phyloP scores from a whole-genome alignment of 2,797 vertebrate genomes.

The Neopelma chrysocephalum region DNA sequence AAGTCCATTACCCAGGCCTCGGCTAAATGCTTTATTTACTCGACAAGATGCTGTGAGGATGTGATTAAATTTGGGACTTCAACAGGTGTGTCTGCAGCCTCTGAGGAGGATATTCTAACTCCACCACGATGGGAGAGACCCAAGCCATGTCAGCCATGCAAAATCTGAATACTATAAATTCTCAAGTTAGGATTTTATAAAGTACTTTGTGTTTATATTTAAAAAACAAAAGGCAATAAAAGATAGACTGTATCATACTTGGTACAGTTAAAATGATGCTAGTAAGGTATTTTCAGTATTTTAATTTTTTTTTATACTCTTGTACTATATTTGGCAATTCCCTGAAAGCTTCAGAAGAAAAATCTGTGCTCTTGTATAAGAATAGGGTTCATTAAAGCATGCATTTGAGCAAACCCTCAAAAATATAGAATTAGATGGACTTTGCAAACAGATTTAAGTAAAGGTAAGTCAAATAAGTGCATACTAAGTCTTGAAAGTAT shows the following conservation, averaged over 20 bases:
- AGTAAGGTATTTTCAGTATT: background rate
- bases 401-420: background rate
- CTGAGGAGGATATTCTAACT: background rate
- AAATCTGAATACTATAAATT: background rate
- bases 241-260: background rate
- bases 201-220: background rate
- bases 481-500: constrained; percentile 33
- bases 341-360: background rate
- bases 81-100: background rate
- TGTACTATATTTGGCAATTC: background rate
- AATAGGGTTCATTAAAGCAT: background rate
- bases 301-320: background rate
- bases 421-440: background rate
- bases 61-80: background rate
- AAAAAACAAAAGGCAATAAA: background rate
- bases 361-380: background rate
- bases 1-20: background rate
- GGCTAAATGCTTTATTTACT: background rate
- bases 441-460: constrained; percentile 6
- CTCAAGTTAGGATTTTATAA: background rate
- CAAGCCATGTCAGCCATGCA: background rate
- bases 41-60: background rate
- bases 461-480: background rate
- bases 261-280: background rate
- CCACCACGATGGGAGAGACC: background rate